These are phyloP conservation scores for Danio tinwini DNA, from an alignment of 2,797 vertebrate species.

Conservation along the genomic window DNA sequence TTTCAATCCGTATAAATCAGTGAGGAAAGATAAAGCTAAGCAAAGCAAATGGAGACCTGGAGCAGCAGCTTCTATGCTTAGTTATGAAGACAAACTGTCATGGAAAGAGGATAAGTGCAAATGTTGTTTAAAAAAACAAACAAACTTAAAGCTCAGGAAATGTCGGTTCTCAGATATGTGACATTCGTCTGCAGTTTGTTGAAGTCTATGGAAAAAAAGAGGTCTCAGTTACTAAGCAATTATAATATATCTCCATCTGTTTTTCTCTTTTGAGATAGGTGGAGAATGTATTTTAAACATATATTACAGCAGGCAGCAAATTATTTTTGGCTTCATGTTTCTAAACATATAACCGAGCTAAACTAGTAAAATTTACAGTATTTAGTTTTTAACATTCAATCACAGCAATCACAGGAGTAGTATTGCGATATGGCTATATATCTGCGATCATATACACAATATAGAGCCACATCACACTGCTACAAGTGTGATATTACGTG, in stretches of 20 bases:
- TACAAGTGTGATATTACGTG: too few relatives aligned
- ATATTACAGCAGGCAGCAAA: background rate
- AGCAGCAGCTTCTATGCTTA: background rate
- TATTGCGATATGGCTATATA: too few relatives aligned
- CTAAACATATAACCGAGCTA: background rate
- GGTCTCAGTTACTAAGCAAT: background rate
- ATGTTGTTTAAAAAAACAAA: slow-evolving; percentile 19
- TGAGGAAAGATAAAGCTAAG: slow-evolving; percentile 14
- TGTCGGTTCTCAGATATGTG: background rate
- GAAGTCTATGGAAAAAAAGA: background rate
- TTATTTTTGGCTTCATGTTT: background rate
- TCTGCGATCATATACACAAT: too few relatives aligned
- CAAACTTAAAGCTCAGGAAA: slow-evolving; percentile 14
- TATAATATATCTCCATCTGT: background rate
- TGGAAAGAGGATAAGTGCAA: background rate
- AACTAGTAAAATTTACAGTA: background rate
- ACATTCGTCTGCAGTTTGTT: background rate
- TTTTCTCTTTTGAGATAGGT: background rate
- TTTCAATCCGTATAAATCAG: slow-evolving; percentile 16
- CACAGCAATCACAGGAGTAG: too few relatives aligned
- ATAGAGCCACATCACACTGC: too few relatives aligned
- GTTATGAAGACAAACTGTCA: slow-evolving; percentile 19
- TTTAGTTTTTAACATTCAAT: too few relatives aligned
- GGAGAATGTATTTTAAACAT: background rate
- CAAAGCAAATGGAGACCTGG: slow-evolving; percentile 11